Evolutionary conservation across 2,113 vertebrate species (phyloP).

Genomic region (Poeciliopsis turrubarensis): DNA sequence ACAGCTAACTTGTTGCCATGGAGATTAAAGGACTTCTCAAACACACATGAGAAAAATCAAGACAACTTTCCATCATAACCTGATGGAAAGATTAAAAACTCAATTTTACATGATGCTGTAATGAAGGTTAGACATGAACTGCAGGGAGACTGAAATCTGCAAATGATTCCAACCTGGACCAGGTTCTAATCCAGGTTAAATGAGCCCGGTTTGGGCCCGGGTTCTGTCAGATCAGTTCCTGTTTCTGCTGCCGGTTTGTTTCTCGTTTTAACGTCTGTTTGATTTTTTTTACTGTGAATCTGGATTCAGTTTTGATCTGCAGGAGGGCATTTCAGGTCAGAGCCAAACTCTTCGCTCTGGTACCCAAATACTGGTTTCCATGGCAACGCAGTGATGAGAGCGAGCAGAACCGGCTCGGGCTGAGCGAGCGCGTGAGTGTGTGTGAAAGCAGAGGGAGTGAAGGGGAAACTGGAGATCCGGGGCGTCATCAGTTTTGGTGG

Average conservation of each 20-base stretch:
- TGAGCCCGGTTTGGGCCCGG: neutral
- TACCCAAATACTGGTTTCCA: conserved; percentile 45
- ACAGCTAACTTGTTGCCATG: no score
- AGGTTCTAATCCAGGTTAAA: neutral
- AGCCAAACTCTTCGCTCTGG: neutral
- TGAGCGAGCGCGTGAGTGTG: conserved; percentile 2
- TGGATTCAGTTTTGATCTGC: neutral
- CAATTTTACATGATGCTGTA: no score
- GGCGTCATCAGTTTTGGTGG: conserved; percentile 56
- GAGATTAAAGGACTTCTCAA: no score
- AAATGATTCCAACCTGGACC: neutral
- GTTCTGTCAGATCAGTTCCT: neutral
- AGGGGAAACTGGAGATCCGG: conserved; percentile 9
- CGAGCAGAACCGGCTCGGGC: conserved; percentile 40
- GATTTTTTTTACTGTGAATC: no score
- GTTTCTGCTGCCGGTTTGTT: neutral
- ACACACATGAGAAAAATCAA: no score
- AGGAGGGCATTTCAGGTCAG: conserved; percentile 10
- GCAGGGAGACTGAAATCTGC: no score
- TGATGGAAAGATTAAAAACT: no score
- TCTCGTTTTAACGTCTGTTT: neutral
- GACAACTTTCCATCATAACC: no score
- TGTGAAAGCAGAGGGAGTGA: conserved; percentile 30
- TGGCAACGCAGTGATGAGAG: conserved; percentile 40
- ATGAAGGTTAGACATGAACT: no score